These are phyloP conservation scores for Azorinus chamasolen DNA, from an alignment of 2,888 invertebrate genomes.

Conservation along the genomic window DNA sequence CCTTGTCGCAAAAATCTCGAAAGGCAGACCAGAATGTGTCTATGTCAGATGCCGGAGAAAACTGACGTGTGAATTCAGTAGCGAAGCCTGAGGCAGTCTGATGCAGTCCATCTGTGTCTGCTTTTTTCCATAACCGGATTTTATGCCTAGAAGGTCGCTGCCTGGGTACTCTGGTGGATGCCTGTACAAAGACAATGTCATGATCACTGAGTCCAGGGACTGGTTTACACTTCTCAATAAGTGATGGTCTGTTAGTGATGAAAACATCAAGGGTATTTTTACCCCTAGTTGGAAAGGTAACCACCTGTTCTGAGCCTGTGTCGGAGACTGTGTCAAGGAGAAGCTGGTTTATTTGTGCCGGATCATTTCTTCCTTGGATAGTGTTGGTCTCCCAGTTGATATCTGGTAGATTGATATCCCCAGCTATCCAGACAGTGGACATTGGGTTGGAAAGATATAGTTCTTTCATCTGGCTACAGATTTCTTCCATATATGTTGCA, in stretches of 20 bases:
- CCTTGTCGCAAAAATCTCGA: constrained; percentile 1
- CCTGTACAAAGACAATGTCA: constrained; percentile 14
- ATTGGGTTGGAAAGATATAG: background rate
- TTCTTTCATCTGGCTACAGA: background rate
- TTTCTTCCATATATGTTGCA: background rate
- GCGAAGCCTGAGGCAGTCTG: background rate
- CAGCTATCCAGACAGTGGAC: background rate
- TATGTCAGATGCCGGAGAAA: background rate
- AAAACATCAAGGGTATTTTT: constrained; percentile 31
- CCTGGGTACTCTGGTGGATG: background rate
- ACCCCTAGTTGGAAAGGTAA: constrained; percentile 22
- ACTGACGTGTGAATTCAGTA: background rate
- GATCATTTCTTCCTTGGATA: constrained; percentile 3
- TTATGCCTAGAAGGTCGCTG: background rate
- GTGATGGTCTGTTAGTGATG: constrained; percentile 31
- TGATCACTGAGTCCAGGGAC: constrained; percentile 30
- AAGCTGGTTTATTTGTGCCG: background rate
- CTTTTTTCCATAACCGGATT: constrained; percentile 9
- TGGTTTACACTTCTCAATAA: constrained; percentile 11
- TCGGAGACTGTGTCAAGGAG: constrained; percentile 19
- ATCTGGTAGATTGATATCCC: constrained; percentile 24
- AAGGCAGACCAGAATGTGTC: background rate
- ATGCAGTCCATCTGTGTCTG: constrained; percentile 2
- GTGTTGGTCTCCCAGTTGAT: constrained; percentile 18
- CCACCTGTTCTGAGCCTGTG: constrained; percentile 11